These are phyloP conservation scores for Macquaria australasica DNA, from an alignment of 2,113 vertebrate species.

Conservation along the genomic window DNA sequence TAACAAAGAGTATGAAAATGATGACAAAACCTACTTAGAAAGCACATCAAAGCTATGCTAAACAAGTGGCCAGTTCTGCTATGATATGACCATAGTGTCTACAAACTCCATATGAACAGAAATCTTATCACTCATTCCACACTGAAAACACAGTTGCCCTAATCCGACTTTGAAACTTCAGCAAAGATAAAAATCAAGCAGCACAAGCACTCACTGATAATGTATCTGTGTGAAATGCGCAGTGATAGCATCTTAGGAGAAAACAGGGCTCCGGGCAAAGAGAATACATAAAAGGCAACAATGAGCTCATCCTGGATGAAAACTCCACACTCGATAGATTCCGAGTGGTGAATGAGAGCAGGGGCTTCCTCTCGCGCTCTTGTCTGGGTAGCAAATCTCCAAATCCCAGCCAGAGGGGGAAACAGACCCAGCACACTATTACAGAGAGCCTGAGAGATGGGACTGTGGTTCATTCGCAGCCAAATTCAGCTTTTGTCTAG, in stretches of 20 bases:
- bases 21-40: conserved; percentile 3
- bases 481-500: conserved; percentile 70
- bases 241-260: conserved; percentile 75
- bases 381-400: conserved; percentile 76
- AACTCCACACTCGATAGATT: conserved; percentile 48
- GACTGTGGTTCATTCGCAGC: conserved; percentile 50
- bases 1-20: neutral
- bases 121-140: conserved; percentile 18
- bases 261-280: conserved; percentile 66
- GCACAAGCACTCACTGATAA: conserved; percentile 64
- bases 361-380: conserved; percentile 61
- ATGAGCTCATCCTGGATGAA: conserved; percentile 72
- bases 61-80: conserved; percentile 1
- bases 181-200: conserved; percentile 66
- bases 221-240: conserved; percentile 60
- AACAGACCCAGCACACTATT: conserved; percentile 65
- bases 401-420: conserved; percentile 73
- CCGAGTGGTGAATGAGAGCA: conserved; percentile 63
- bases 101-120: conserved; percentile 19
- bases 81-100: neutral
- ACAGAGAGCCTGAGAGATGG: conserved; percentile 62
- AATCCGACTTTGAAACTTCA: conserved; percentile 69
- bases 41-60: neutral
- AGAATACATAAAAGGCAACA: conserved; percentile 73
- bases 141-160: conserved; percentile 44